Evolutionary conservation across 2,888 invertebrate genomes (phyloP), one percentile per base, ranked within the genome.

Genomic region (Petrolisthes cinctipes): DNA sequence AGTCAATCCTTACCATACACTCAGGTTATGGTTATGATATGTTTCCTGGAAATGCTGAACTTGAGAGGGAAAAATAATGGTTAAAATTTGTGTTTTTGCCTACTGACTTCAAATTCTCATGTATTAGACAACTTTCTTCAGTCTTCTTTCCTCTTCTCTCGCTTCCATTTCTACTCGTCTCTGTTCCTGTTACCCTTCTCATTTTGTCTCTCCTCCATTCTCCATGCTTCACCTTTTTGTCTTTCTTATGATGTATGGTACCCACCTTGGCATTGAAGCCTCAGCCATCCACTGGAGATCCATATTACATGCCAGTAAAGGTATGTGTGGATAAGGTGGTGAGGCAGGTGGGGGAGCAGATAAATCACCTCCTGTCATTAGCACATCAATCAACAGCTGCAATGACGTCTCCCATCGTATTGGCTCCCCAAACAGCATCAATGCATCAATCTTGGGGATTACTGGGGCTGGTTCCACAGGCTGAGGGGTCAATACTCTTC

Each of bases 261-360:
- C 5, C 86, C 51, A 90, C 93, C 95, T 93, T 1, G 95, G 95
- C 92, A 95, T 94, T 37, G 94, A 94, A 9, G 95, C 95, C 91
- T 95, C 95, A 3, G 95, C 94, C 93, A 95, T 95, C 95, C 95
- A 95, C 83, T 95, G 93, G 79, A 95, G 93, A 92, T 95, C 95
- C 94, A 95, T 94, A 91, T 95, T 95, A 91, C 95, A 95, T 0
- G 95, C 95, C 87, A 95, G 92, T n/a, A 95, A 92, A 61, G 95
- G 95, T 91, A 95, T 93, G 92, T 95, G 95, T 4, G 95, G 95
- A 92, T 95, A 93, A 51, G 94, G 94, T 90, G 94, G 91, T 14
- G 91, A 90, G 0, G 93, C 93, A n/a, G 92, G 91, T 0, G 93
- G 93, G 17, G 92, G 91, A 53, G 92, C 91, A 71, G 92, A 92